Evolutionary conservation across 1,140 invertebrate genomes (phyloP).

Genomic region (Periplaneta americana): DNA sequence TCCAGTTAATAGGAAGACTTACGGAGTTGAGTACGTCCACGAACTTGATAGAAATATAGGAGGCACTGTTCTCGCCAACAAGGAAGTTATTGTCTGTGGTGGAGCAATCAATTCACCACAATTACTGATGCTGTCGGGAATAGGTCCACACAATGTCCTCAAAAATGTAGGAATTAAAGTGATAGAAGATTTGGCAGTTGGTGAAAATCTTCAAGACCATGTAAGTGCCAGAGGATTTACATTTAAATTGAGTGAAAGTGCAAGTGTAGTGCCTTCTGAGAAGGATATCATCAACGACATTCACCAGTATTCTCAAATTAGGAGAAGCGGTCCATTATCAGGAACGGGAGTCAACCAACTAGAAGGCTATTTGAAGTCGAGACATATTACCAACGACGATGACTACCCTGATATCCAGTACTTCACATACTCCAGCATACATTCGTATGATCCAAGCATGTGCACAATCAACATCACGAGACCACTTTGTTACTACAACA

Average conservation of each 20-base stretch:
- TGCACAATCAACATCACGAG: background rate
- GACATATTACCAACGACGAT: background rate
- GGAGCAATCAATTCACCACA: slow-evolving; percentile 64
- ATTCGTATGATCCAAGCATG: background rate
- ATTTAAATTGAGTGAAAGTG: slow-evolving; percentile 41
- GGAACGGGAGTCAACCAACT: background rate
- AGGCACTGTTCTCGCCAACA: slow-evolving; percentile 40
- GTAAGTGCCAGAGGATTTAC: slow-evolving; percentile 56
- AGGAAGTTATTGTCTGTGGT: slow-evolving; percentile 62
- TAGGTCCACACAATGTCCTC: slow-evolving; percentile 64
- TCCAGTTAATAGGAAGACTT: slow-evolving; percentile 43
- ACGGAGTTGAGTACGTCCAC: slow-evolving; percentile 59
- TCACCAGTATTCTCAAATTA: background rate
- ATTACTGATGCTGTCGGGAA: slow-evolving; percentile 66
- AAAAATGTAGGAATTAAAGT: slow-evolving; percentile 57
- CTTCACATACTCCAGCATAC: background rate
- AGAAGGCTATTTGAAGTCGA: background rate
- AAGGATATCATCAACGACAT: background rate
- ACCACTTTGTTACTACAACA: background rate
- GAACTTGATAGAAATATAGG: slow-evolving; percentile 35
- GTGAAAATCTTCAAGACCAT: slow-evolving; percentile 70
- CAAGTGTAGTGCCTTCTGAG: background rate
- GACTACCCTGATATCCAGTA: background rate
- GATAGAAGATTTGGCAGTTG: slow-evolving; percentile 60
- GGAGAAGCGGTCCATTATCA: background rate